Evolutionary conservation across 2,797 vertebrate species (phyloP).

Genomic region (Microctenopoma steveboyesi): DNA sequence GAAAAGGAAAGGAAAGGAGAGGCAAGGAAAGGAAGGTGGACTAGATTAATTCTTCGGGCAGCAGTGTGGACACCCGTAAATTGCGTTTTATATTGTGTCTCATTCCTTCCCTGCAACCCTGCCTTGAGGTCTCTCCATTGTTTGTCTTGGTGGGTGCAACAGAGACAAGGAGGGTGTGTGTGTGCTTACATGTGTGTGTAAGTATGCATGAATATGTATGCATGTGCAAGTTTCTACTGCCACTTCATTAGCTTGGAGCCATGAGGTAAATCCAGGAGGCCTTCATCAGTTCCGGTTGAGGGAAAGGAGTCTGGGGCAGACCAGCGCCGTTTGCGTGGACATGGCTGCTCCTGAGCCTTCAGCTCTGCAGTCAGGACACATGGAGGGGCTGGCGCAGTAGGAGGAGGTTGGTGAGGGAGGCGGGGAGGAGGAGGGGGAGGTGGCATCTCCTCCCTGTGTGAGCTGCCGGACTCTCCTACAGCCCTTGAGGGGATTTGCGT

Average conservation of each 20-base stretch:
- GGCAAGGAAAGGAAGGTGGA: slow-evolving; percentile 20
- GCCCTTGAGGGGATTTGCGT: slow-evolving; percentile 52
- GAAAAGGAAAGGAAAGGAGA: slow-evolving; percentile 23
- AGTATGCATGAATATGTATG: slow-evolving; percentile 40
- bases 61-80: slow-evolving; percentile 70
- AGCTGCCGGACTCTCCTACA: slow-evolving; percentile 59
- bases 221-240: slow-evolving; percentile 79
- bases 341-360: slow-evolving; percentile 57
- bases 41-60: slow-evolving; percentile 52
- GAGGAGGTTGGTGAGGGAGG: slow-evolving; percentile 61
- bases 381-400: slow-evolving; percentile 35
- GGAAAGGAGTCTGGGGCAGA: slow-evolving; percentile 81
- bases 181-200: slow-evolving; percentile 55
- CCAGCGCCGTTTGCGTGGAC: slow-evolving; percentile 83
- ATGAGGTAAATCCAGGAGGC: slow-evolving; percentile 84
- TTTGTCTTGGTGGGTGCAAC: slow-evolving; percentile 72
- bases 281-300: slow-evolving; percentile 65
- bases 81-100: slow-evolving; percentile 55
- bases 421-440: slow-evolving; percentile 78
- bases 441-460: slow-evolving; percentile 74
- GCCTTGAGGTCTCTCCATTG: slow-evolving; percentile 79
- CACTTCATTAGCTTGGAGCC: slow-evolving; percentile 82
- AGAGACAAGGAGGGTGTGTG: slow-evolving; percentile 81
- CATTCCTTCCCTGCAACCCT: slow-evolving; percentile 81
- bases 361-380: slow-evolving; percentile 39